A percentile compares a stretch with the other conserved stretches of the same genome.
Conservation (phyloP, 2,888 invertebrate genomes). For the Polydrusus pterygomalis region DNA sequence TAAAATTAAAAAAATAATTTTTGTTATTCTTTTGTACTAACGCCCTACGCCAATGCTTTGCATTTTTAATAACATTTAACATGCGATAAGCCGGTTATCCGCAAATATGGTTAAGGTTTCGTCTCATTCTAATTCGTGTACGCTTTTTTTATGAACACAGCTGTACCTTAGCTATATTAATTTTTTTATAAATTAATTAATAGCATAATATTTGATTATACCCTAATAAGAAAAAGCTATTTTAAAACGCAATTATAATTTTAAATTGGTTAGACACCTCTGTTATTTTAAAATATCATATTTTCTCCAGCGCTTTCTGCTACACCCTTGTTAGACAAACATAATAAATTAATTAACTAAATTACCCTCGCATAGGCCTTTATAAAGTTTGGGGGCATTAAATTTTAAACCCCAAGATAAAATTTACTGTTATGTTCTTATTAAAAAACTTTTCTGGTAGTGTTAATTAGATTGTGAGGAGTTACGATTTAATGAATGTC, state of each 20-base stretch:
- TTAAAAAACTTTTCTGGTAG: slow-evolving; percentile 46
- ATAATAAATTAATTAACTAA: slow-evolving; percentile 52
- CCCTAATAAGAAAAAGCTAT: neutral
- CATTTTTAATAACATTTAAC: no score
- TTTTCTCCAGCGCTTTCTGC: slow-evolving; percentile 35
- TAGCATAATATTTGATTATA: neutral
- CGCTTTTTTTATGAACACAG: no score
- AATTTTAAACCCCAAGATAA: slow-evolving; percentile 43
- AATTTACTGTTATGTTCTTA: slow-evolving; percentile 52
- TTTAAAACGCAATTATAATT: slow-evolving; percentile 21
- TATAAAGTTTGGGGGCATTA: slow-evolving; percentile 31
- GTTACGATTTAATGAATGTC: slow-evolving; percentile 8
- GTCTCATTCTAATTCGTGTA: no score
- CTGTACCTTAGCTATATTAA: no score
- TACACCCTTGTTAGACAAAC: slow-evolving; percentile 36
- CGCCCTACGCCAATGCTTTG: no score
- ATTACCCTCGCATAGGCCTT: slow-evolving; percentile 41
- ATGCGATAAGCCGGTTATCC: no score
- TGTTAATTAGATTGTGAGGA: slow-evolving; percentile 43
- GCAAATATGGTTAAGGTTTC: no score
- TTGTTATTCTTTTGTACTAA: no score
- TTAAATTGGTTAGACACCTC: slow-evolving; percentile 24
- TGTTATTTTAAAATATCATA: slow-evolving; percentile 38
- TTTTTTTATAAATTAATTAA: no score
- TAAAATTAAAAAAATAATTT: no score